Evolutionary conservation across 2,113 vertebrate species (phyloP).

Genomic region (Paedocypris sp.): DNA sequence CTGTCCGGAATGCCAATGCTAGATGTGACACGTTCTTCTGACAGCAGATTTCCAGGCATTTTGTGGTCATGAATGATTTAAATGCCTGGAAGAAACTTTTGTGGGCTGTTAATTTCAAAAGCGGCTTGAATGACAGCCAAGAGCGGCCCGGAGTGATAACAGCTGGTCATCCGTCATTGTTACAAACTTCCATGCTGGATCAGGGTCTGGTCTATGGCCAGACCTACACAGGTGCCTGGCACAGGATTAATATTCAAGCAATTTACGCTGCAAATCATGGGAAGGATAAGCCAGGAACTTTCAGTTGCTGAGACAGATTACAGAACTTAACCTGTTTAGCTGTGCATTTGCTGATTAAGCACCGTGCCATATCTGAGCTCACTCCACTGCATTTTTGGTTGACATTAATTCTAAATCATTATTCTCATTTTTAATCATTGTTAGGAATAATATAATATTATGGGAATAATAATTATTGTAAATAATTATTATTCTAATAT

Average conservation of each 20-base stretch:
- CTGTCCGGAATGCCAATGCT: conserved; percentile 1
- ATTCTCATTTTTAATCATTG: no score
- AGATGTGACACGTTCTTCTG: conserved; percentile 5
- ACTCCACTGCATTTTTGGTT: no score
- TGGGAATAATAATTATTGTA: no score
- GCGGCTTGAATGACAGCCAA: conserved; percentile 32
- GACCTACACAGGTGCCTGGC: conserved; percentile 33
- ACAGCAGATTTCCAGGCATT: conserved; percentile 4
- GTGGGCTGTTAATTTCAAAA: conserved; percentile 26
- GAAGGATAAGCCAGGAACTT: conserved; percentile 16
- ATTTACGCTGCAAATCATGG: not conserved
- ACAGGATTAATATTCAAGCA: conserved; percentile 9
- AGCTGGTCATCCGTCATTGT: conserved; percentile 29
- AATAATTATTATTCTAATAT: no score
- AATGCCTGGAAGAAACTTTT: conserved; percentile 5
- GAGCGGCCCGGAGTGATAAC: conserved; percentile 5
- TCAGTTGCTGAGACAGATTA: conserved; percentile 14
- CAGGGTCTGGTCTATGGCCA: conserved; percentile 24
- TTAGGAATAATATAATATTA: no score
- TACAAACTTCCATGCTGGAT: conserved; percentile 29
- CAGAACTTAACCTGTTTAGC: no score
- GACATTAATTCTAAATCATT: no score
- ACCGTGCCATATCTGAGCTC: no score
- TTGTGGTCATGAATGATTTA: conserved; percentile 1
- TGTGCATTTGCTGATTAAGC: no score